These are phyloP conservation scores for Montipora foliosa DNA, from an alignment of 64 coral and sea anemone genomes.

Conservation along the genomic window DNA sequence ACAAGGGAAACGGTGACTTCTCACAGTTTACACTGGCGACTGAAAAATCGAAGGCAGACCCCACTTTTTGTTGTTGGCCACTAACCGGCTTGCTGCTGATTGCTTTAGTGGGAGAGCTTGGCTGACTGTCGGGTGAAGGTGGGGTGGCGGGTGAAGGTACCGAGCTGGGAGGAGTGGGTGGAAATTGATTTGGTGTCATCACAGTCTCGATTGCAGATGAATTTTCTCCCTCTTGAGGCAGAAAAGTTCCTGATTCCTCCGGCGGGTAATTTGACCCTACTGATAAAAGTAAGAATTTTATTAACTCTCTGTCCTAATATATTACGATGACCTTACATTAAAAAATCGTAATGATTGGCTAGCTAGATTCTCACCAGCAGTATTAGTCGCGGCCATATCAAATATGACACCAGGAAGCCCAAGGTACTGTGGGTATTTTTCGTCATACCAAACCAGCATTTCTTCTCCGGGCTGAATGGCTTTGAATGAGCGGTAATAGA, in stretches of 20 bases:
- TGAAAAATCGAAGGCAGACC: conserved; percentile 34
- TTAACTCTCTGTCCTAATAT: neutral
- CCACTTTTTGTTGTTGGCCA: neutral
- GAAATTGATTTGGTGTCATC: conserved; percentile 8
- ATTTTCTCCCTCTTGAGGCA: neutral
- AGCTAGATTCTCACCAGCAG: neutral
- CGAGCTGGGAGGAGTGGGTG: conserved; percentile 48
- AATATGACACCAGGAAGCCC: conserved; percentile 55
- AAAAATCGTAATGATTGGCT: neutral
- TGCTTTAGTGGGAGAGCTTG: conserved; percentile 13
- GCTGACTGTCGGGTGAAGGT: neutral
- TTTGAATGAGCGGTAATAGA: conserved; percentile 77
- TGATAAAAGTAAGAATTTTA: neutral
- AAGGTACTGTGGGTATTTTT: conserved; percentile 79
- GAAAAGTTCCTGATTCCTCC: conserved; percentile 11
- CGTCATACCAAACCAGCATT: conserved; percentile 84
- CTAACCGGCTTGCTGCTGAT: neutral
- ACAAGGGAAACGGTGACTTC: neutral
- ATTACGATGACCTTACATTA: no score
- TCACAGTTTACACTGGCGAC: neutral
- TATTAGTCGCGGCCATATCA: neutral
- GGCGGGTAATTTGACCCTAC: neutral
- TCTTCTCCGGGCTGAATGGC: conserved; percentile 66
- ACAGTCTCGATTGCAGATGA: neutral
- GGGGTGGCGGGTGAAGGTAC: conserved; percentile 32